Conservation (phyloP, 2,797 vertebrate species). For the Poeciliopsis turneri region DNA sequence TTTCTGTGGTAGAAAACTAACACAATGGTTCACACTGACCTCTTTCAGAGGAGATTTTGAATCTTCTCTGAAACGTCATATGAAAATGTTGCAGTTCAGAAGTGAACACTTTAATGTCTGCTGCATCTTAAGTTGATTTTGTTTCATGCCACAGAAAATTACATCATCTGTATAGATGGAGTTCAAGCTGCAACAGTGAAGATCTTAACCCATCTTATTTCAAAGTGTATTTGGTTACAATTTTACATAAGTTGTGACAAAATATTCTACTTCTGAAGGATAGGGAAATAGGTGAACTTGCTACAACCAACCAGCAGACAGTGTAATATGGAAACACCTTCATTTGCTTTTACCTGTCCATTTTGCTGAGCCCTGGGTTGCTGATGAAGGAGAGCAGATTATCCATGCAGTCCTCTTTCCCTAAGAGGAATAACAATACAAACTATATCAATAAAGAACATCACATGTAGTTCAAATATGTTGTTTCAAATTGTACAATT, state of each 20-base stretch:
- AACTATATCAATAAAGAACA: neutral
- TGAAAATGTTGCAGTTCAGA: neutral
- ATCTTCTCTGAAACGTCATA: neutral
- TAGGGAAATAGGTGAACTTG: neutral
- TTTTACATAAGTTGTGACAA: neutral
- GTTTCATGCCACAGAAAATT: neutral
- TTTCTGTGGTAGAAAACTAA: neutral
- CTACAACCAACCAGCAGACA: neutral
- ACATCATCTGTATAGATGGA: neutral
- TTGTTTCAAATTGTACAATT: neutral
- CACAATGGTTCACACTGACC: neutral
- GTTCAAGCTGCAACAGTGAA: neutral
- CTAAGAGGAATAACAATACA: slow-evolving; percentile 9
- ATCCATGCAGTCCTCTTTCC: slow-evolving; percentile 19
- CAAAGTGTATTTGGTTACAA: neutral
- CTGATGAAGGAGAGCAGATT: slow-evolving; percentile 19
- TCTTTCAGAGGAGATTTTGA: neutral
- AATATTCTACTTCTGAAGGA: neutral
- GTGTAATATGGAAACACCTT: neutral
- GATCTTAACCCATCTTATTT: neutral
- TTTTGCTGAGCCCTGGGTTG: slow-evolving; percentile 25
- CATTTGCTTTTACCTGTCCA: slow-evolving; percentile 59
- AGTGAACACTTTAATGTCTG: neutral
- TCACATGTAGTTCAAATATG: neutral
- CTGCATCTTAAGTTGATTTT: neutral